A percentile compares a stretch with the other conserved stretches of the same genome.
Conservation (phyloP, 2,888 invertebrate genomes). For the Dastarcus helophoroides region DNA sequence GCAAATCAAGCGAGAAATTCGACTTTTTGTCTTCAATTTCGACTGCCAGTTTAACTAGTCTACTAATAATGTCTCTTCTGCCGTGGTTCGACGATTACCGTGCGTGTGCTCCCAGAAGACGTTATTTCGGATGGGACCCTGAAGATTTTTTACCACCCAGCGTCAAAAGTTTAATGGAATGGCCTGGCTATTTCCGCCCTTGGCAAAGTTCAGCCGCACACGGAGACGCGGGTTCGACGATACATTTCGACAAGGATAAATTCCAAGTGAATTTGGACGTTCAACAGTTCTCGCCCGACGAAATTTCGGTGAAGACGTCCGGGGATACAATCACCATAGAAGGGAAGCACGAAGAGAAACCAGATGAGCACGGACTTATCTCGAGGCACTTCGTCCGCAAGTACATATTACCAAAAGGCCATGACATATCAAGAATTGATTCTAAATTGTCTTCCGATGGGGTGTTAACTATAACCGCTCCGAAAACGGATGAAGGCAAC, state of each 20-base stretch:
- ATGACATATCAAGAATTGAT: constrained; percentile 57
- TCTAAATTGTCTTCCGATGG: constrained; percentile 69
- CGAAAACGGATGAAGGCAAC: constrained; percentile 36
- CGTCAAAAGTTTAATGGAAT: constrained; percentile 6
- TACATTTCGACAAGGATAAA: constrained; percentile 45
- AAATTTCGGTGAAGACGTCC: constrained; percentile 61
- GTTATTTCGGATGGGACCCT: constrained; percentile 36
- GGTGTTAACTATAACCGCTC: constrained; percentile 55
- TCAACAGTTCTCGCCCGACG: constrained; percentile 63
- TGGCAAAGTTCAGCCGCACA: constrained; percentile 14
- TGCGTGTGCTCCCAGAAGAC: constrained; percentile 29
- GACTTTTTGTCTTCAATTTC: too few species aligned
- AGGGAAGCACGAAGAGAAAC: constrained; percentile 66
- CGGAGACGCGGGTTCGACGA: constrained; percentile 16
- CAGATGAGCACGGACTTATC: constrained; percentile 63
- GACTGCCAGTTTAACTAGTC: too few species aligned
- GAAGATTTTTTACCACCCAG: constrained; percentile 35
- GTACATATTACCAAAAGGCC: constrained; percentile 62
- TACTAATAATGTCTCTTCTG: constrained; percentile 13
- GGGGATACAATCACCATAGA: constrained; percentile 63
- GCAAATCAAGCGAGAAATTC: constrained; percentile 1
- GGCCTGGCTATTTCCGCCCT: constrained; percentile 16
- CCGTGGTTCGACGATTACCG: constrained; percentile 11
- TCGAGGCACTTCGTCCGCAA: constrained; percentile 65
- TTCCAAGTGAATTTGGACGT: constrained; percentile 65